Conservation (phyloP, 2,797 vertebrate genomes). For the Anolis apletophallus region DNA sequence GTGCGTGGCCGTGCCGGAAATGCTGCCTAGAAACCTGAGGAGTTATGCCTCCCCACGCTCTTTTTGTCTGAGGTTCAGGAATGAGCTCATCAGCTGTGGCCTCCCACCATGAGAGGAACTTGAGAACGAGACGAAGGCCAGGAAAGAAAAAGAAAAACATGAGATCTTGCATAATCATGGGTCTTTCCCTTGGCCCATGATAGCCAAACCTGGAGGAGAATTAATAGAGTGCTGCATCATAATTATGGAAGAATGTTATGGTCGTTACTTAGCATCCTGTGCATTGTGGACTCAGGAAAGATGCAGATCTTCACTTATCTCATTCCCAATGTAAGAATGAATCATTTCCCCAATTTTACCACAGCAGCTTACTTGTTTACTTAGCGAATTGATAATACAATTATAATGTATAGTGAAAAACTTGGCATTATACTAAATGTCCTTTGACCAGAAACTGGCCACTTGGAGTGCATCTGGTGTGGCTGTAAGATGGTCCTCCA, state of each 20-base stretch:
- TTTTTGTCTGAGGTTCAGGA: slow-evolving; percentile 42
- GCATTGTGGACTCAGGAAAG: background rate
- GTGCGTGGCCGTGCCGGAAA: slow-evolving; percentile 70
- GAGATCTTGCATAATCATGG: background rate
- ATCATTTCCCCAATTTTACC: too few species aligned
- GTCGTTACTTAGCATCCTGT: background rate
- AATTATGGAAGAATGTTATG: background rate
- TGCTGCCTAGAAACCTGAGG: slow-evolving; percentile 47
- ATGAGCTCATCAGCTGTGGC: slow-evolving; percentile 60
- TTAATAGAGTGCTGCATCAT: background rate
- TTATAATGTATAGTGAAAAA: too few species aligned
- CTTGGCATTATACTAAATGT: too few species aligned
- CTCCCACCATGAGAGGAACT: background rate
- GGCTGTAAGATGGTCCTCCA: too few species aligned
- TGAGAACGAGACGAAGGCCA: background rate
- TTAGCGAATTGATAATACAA: too few species aligned
- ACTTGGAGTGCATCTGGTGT: too few species aligned
- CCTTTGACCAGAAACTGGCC: too few species aligned
- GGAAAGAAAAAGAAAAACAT: background rate
- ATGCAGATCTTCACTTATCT: too few species aligned
- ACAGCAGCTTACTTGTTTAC: too few species aligned
- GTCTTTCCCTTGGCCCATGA: background rate
- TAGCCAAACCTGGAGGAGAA: background rate
- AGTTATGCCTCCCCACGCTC: slow-evolving; percentile 52
- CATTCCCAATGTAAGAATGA: too few species aligned